Evolutionary conservation across 2,113 vertebrate species (phyloP), one percentile per base, ranked within the genome.

Genomic region (Neomonachus schauinslandi): DNA sequence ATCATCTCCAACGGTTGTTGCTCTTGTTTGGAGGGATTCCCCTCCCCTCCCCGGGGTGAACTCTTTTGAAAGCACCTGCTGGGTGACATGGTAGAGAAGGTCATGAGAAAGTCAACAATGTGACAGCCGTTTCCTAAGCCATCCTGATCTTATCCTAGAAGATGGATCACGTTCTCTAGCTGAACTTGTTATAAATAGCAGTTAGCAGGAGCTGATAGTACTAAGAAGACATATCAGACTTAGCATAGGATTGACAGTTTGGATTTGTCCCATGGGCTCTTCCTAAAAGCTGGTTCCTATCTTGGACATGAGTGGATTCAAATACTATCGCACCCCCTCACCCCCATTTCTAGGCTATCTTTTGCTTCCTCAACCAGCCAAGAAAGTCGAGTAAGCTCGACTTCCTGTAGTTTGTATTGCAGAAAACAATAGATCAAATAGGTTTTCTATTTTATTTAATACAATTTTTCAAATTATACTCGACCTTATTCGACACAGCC

Each of bases 21-120:
- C 36, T 97, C 77, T 91, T 97, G 46, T 55, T 79, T 7, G 3
- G 36, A 53, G 65, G 42, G 86, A 53, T 51, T 85, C 51, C 28
- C 49, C 33, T 2, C 46, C 46, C 28, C 2, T 2, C 14, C 5
- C 28, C 55, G 15, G 42, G 83, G 49, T 42, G 21, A 36, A 85
- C 59, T 94, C 91, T 76, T 95, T 74, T 87, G 79, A 97, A 87
- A 92, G 89, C 96, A 98, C 98, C 97, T 97, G 98, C 95, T 94
- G 59, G 77, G 63, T 77, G 94, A 72, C 92, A 91, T 67, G 9
- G 49, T 83, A 94, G 89, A 22, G 81, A 94, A 98, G 97, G 95
- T 96, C 97, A 86, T 98, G 97, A 97, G 97, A 98, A 98, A 98
- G 97, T 96, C 97, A 97, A 97, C 94, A 97, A 49, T 19, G 65